Evolutionary conservation across 2,888 invertebrate species (phyloP), one percentile per base, ranked within the genome.

Genomic region (Chrysodeixis includens): DNA sequence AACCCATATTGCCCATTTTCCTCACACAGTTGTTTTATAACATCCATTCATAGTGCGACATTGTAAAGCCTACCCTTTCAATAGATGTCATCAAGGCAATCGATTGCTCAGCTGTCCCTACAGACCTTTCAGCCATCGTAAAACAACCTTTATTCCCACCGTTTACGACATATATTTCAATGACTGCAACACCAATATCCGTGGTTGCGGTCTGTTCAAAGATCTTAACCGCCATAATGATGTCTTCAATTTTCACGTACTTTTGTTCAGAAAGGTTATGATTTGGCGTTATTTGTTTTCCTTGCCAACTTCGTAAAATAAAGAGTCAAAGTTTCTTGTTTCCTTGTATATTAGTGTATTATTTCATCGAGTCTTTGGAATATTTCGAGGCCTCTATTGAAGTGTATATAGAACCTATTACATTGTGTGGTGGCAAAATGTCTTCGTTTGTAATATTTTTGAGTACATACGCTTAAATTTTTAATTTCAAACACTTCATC

Each of bases 31-130:
- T 16, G 12, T 20, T 54, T 14, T 44, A 46, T 32, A 71, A 40
- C 52, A 60, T 60, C 59, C 49, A 67, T 64, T 20, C 58, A 20
- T 51, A 57, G 56, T 32, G 46, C 20, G 16, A 44, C 20, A 20
- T 8, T 49, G 58, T 46, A 46, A 65, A 69, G 51, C 60, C 30
- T 44, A 55, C 55, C 55, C 32, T 57, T 73, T 73, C 65, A 72
- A 73, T 56, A 61, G 57, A 53, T 54, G 61, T 66, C 62, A 70
- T 62, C 58, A 16, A 65, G 55, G 26, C 65, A 52, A 62, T 65
- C 65, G 40, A 54, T 64, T 61, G 53, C 51, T 69, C 35, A 59
- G 53, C 54, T 62, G 49, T 18, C 53, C 54, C 40, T 1, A 35
- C n/a, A 53, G 30, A 32, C 22, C 30, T 57, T 18, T 30, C 30